Evolutionary conservation across 1,140 invertebrate genomes (phyloP), one percentile per base, ranked within the genome.

Genomic region (Chironomus tepperi): DNA sequence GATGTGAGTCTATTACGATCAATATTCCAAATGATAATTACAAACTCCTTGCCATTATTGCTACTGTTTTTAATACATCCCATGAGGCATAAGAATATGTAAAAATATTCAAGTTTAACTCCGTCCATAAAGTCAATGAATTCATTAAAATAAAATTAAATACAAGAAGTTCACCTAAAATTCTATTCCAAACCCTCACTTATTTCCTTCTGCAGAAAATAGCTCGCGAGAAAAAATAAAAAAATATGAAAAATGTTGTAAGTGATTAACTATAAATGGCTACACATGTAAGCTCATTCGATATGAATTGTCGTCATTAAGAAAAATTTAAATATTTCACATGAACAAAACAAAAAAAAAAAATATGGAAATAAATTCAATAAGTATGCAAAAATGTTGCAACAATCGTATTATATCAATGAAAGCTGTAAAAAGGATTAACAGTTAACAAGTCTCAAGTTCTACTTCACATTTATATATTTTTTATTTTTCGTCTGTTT

Each of bases 311-410:
- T 57, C 24, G 24, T 34, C 24, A 34, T 34, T 34, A 34, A 34
- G 24, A 34, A 34, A 34, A 34, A 34, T 34, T 34, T 34, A 34
- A 34, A 34, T 34, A 34, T 34, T 34, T 34, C 24, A 2, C 24
- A 34, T 34, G 24, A 34, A 34, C 24, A n/a, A n/a, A n/a, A n/a
- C n/a, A 34, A 5, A 1, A 34, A 34, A 34, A 34, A 34, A 34
- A 34, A 34, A 5, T 34, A 34, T 34, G 24, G 24, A 34, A 34
- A 34, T 34, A 34, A 34, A 34, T 34, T 34, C 24, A 34, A 70
- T 18, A 70, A 7, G 10, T 18, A 70, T 70, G 65, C 65, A 70
- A 70, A 21, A 70, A 70, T 70, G 65, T 70, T 70, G 65, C 65
- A 70, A 70, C 47, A 57, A 19, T n/a, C 12, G 12, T 57, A n/a